These are phyloP conservation scores for Pissodes strobi DNA, from an alignment of 1,140 invertebrate species.

Conservation along the genomic window DNA sequence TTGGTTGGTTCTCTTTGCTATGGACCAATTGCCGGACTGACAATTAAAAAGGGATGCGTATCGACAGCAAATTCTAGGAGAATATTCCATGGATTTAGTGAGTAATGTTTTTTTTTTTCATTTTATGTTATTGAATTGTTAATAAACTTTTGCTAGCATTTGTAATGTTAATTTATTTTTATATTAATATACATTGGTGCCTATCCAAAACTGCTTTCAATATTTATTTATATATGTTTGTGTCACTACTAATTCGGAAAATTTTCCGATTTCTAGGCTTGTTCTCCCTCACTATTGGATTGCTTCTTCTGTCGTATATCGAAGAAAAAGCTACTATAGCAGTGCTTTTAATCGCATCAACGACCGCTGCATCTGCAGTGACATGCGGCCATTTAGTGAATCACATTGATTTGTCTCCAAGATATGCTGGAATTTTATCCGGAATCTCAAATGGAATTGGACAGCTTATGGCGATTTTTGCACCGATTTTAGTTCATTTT, in stretches of 20 bases:
- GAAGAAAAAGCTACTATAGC: conserved; percentile 56
- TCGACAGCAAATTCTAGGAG: conserved; percentile 64
- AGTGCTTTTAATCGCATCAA: conserved; percentile 67
- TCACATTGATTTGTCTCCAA: conserved; percentile 73
- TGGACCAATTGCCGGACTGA: conserved; percentile 65
- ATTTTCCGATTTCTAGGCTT: conserved; percentile 55
- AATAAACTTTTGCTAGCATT: no score
- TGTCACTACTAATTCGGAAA: no score
- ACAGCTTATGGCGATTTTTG: conserved; percentile 72
- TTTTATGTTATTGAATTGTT: not conserved
- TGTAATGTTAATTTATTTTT: no score
- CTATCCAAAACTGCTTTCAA: no score
- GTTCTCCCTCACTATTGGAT: conserved; percentile 62
- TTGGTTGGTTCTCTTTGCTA: conserved; percentile 69
- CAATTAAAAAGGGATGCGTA: conserved; percentile 61
- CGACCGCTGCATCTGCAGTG: conserved; percentile 74
- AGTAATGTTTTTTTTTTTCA: conserved; percentile 26
- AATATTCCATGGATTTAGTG: conserved; percentile 67
- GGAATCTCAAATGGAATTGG: conserved; percentile 76
- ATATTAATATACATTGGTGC: no score
- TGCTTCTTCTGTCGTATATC: conserved; percentile 64
- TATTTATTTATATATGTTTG: no score
- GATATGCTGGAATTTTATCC: conserved; percentile 72
- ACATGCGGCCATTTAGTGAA: conserved; percentile 72
- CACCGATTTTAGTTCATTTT: conserved; percentile 67